Evolutionary conservation across 2,797 vertebrate species (phyloP), one percentile per base, ranked within the genome.

Genomic region (Sebastes matsubarae): DNA sequence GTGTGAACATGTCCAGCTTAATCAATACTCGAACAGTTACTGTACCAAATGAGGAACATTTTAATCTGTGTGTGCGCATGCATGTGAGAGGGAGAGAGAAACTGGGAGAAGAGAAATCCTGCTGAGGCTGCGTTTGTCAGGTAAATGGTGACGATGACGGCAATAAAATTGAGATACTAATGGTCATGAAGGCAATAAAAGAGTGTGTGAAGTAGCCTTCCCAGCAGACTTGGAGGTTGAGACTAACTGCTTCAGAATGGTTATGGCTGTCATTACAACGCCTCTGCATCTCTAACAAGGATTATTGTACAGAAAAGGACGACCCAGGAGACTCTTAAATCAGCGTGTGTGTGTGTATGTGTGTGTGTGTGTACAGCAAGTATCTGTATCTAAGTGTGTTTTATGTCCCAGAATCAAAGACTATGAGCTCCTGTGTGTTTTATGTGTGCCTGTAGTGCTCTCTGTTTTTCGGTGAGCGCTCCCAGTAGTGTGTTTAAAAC

Each of bases 231-330:
- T 16, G 52, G 46, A 80, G 86, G 87, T 79, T 84, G 82, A 86
- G 82, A 90, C 88, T 88, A 89, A 87, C 87, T 87, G 89, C 87
- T 75, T 69, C 67, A 67, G 27, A 88, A 91, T 66, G 89, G 87
- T 93, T 94, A 94, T 94, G 82, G 84, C 81, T 79, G 89, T 89
- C 92, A 87, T 94, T 93, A 92, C 81, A 63, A 87, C 89, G 79
- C 87, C 83, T 86, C 85, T 87, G 86, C 88, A 90, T 92, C 89
- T 91, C 90, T 89, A 92, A 94, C 91, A 90, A 92, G 88, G 90
- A 90, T 90, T 84, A 90, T 92, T 89, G 89, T 88, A 79, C 83
- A 89, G 86, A 91, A 88, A 91, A 82, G 60, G 71, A 88, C 34
- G 71, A 84, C 89, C 82, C 86, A 64, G 69, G 82, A 89, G 89